Percentiles rank a stretch among this genome's conserved stretches.
phyloP scores from a whole-genome alignment of 2,113 vertebrate genomes.

The Mormyrus iriodes region DNA sequence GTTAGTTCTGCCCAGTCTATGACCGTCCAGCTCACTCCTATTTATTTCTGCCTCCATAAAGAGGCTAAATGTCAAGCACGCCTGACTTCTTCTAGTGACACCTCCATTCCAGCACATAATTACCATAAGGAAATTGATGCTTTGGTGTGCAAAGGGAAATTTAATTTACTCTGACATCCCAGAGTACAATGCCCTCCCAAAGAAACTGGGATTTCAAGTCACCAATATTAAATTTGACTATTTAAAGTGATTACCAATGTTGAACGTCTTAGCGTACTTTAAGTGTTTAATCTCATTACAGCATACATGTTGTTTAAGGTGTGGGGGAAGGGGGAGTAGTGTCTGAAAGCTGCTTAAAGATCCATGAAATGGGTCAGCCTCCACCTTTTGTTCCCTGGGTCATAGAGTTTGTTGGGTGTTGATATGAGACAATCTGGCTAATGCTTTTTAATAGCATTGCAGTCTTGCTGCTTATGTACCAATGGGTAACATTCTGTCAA shows the following conservation, averaged over 20 bases:
- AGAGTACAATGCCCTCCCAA: slow-evolving; percentile 94
- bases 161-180: slow-evolving; percentile 99
- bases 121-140: slow-evolving; percentile 99
- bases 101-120: slow-evolving; percentile 99
- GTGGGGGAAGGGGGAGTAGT: slow-evolving; percentile 62
- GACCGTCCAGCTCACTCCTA: slow-evolving; percentile 94
- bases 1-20: slow-evolving; percentile 84
- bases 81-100: slow-evolving; percentile 94
- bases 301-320: slow-evolving; percentile 75
- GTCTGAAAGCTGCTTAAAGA: slow-evolving; percentile 85
- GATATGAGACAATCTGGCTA: slow-evolving; percentile 52
- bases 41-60: slow-evolving; percentile 94
- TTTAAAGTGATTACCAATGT: slow-evolving; percentile 98
- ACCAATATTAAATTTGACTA: slow-evolving; percentile 95
- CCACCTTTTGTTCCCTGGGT: slow-evolving; percentile 46
- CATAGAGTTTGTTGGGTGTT: slow-evolving; percentile 49
- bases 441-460: slow-evolving; percentile 59
- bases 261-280: slow-evolving; percentile 90
- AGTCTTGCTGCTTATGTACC: slow-evolving; percentile 29
- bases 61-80: slow-evolving; percentile 99
- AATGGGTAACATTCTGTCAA: slow-evolving; percentile 16
- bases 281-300: slow-evolving; percentile 92
- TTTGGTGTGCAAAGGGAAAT: slow-evolving; percentile 96
- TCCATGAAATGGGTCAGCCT: slow-evolving; percentile 79
- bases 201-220: slow-evolving; percentile 93